Evolutionary conservation across 2,888 invertebrate species (phyloP).

Genomic region (Barypeithes pellucidus): DNA sequence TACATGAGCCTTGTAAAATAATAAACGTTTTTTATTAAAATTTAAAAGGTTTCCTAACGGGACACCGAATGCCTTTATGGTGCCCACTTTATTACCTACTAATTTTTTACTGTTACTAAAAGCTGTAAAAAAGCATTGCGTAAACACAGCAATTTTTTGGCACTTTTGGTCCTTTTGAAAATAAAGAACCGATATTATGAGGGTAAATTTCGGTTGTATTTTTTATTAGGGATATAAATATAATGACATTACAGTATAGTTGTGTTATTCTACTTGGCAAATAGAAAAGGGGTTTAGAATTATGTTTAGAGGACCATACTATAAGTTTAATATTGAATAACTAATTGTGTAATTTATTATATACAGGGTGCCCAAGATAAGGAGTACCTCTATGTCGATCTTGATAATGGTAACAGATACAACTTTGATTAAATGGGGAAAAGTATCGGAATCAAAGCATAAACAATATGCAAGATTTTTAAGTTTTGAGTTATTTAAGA

Average conservation of each 20-base stretch:
- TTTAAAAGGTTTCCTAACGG: not conserved
- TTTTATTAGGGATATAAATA: slow-evolving; percentile 17
- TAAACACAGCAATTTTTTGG: slow-evolving; percentile 10
- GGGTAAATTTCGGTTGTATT: not conserved
- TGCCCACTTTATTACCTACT: slow-evolving; percentile 4
- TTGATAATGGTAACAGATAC: too few relatives aligned
- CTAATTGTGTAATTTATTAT: too few relatives aligned
- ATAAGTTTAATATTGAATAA: too few relatives aligned
- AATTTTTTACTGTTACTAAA: too few relatives aligned
- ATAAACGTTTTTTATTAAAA: slow-evolving; percentile 6
- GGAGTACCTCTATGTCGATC: too few relatives aligned
- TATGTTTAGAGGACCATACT: slow-evolving; percentile 59
- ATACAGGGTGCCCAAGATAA: too few relatives aligned
- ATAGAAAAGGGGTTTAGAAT: not conserved
- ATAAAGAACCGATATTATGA: slow-evolving; percentile 11
- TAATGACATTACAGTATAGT: too few relatives aligned
- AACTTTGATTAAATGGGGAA: too few relatives aligned
- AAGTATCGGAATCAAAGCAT: too few relatives aligned
- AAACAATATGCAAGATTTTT: too few relatives aligned
- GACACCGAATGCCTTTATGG: not conserved
- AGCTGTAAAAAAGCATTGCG: slow-evolving; percentile 8
- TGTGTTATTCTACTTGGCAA: slow-evolving; percentile 52
- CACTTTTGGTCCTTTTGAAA: slow-evolving; percentile 29
- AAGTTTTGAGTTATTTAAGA: too few relatives aligned
- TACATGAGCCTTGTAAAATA: slow-evolving; percentile 4